Evolutionary conservation across 2,888 invertebrate species (phyloP), one percentile per base, ranked within the genome.

Genomic region (Polia nebulosa): DNA sequence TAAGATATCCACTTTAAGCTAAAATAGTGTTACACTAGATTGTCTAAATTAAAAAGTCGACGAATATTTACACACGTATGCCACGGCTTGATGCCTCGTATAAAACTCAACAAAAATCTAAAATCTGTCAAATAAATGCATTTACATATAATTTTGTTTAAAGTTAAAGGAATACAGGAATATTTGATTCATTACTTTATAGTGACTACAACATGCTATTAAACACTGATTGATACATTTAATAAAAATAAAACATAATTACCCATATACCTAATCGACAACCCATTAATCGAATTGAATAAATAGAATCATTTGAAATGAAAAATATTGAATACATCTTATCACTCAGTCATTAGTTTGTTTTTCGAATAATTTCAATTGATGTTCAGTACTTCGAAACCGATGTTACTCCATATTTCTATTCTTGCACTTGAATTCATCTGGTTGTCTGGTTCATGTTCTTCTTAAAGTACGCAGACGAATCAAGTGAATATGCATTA

Each of bases 1-100:
- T 82, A 75, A 89, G 84, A 90, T 92, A 92, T 88, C 80, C 89
- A 91, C 86, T 91, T 91, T 87, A 93, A 94, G 93, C 93, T 94
- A 94, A 87, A 83, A 86, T 88, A 90, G 75, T 88, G 89, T 89
- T 90, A 88, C 86, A 87, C 92, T 93, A 94, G 87, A 89, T 89
- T 83, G 86, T 91, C 94, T 95, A 94, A 91, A 93, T 90, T 92
- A 92, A 91, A 92, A 90, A 87, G 84, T 86, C 81, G 81, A 78
- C 76, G 83, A 91, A 90, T 92, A 92, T 93, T 90, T 92, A 92
- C 92, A 91, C 53, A 81, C 82, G 79, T 77, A 72, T 77, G 80
- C 82, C 85, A 83, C 85, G 82, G 83, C 78, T 83, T 82, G 86
- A 88, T 89, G 85, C 83, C 84, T 76, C 78, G 68, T 34, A 17